A percentile compares a stretch with the other conserved stretches of the same genome.
Conservation (phyloP, 2,888 invertebrate genomes). For the Miltochrista miniata region DNA sequence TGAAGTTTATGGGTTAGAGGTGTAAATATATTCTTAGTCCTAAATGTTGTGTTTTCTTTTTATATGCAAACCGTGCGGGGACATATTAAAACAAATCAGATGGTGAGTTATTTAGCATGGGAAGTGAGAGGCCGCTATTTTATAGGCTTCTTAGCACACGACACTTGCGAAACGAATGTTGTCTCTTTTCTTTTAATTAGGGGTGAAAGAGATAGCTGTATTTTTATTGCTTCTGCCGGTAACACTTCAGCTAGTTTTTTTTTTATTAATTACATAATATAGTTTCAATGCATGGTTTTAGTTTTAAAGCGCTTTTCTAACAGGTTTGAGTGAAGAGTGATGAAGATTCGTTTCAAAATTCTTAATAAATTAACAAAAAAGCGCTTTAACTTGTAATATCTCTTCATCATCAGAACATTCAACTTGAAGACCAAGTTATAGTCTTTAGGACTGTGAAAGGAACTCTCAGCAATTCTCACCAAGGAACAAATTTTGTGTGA, state of each 20-base stretch:
- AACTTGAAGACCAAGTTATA: too few relatives aligned
- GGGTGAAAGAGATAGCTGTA: neutral
- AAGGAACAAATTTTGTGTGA: too few relatives aligned
- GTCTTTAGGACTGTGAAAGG: too few relatives aligned
- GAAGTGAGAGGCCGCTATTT: conserved; percentile 24
- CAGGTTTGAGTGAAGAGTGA: too few relatives aligned
- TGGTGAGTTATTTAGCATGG: conserved; percentile 61
- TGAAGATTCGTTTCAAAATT: too few relatives aligned
- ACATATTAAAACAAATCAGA: conserved; percentile 52
- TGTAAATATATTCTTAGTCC: too few relatives aligned
- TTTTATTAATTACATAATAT: neutral
- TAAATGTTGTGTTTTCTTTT: conserved; percentile 50
- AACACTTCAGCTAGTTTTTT: neutral
- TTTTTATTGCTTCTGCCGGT: neutral
- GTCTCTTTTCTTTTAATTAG: neutral
- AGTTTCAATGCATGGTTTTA: conserved; percentile 1
- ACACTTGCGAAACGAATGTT: neutral
- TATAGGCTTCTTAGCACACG: neutral
- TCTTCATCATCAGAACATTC: too few relatives aligned
- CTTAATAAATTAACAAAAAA: too few relatives aligned
- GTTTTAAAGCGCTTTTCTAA: neutral
- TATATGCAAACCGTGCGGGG: conserved; percentile 55
- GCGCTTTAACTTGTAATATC: too few relatives aligned
- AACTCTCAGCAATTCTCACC: too few relatives aligned
- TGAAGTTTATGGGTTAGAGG: too few relatives aligned